Percentiles rank a stretch among this genome's conserved stretches.
Conservation (phyloP, 2,888 invertebrate species). For the Hyppa rectilinea region DNA sequence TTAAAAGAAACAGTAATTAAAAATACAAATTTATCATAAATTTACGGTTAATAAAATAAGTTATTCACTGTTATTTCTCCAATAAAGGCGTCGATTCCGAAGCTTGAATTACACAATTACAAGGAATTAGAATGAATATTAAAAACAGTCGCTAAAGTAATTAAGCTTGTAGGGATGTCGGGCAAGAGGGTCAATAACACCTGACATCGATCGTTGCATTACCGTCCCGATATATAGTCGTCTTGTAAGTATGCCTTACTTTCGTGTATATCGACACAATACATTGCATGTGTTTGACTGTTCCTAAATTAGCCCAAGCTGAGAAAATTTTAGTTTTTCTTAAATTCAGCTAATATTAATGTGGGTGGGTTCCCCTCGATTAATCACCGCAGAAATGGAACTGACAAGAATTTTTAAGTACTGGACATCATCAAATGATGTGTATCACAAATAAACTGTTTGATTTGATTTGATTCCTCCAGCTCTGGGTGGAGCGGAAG, state of each 20-base stretch:
- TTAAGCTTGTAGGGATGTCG: constrained; percentile 15
- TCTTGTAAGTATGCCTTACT: constrained; percentile 16
- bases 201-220: constrained; percentile 26
- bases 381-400: not conserved
- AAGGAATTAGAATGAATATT: constrained; percentile 21
- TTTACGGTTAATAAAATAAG: not conserved
- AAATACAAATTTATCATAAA: too few species aligned
- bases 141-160: constrained; percentile 11
- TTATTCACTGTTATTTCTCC: not conserved
- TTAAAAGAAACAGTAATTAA: too few species aligned
- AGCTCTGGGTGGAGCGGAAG: too few species aligned
- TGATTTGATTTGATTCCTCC: too few species aligned
- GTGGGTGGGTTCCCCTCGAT: too few species aligned
- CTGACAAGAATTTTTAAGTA: not conserved
- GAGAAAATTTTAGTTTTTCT: too few species aligned
- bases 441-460: too few species aligned
- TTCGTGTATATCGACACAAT: not conserved
- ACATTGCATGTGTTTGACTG: constrained; percentile 11
- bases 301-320: too few species aligned
- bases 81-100: not conserved
- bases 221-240: not conserved
- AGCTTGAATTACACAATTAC: constrained; percentile 22
- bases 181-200: constrained; percentile 45
- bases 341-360: too few species aligned
- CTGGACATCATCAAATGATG: too few species aligned